Evolutionary conservation across 1,140 invertebrate species (phyloP).

Genomic region (Pogonus chalceus): DNA sequence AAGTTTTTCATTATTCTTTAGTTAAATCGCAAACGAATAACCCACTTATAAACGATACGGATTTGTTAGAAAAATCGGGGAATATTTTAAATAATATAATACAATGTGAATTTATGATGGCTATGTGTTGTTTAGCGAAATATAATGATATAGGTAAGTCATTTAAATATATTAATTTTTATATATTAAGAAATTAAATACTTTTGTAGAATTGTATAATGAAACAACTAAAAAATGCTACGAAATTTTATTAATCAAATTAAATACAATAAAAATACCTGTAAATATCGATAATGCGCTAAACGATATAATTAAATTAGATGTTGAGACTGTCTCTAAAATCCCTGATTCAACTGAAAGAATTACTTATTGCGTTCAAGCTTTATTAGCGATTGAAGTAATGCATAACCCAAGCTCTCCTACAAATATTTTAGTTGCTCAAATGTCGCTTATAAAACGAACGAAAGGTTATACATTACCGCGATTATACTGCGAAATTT

Average conservation of each 20-base stretch:
- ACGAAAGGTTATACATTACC: conserved; percentile 62
- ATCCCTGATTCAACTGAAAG: conserved; percentile 49
- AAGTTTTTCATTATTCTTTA: conserved; percentile 58
- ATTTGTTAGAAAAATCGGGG: conserved; percentile 60
- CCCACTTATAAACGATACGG: conserved; percentile 41
- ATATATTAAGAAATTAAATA: background rate
- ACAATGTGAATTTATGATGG: conserved; percentile 62
- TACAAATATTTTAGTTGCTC: conserved; percentile 64
- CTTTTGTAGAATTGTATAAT: conserved; percentile 37
- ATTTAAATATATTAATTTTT: background rate
- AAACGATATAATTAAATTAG: conserved; percentile 40
- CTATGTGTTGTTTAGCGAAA: conserved; percentile 74
- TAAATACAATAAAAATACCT: conserved; percentile 45
- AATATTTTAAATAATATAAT: conserved; percentile 58
- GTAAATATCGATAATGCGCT: conserved; percentile 48
- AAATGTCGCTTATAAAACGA: conserved; percentile 71
- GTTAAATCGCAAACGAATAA: conserved; percentile 39
- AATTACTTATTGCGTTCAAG: conserved; percentile 64
- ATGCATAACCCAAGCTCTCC: conserved; percentile 66
- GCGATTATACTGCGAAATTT: conserved; percentile 77
- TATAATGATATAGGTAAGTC: conserved; percentile 27
- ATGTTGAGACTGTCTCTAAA: conserved; percentile 48
- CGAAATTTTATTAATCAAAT: conserved; percentile 54
- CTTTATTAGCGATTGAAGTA: conserved; percentile 56
- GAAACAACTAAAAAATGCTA: conserved; percentile 63